A percentile compares a stretch with the other conserved stretches of the same genome.
phyloP scores from a whole-genome alignment of 2,113 vertebrate species.

The Xyliphius kryptos region DNA sequence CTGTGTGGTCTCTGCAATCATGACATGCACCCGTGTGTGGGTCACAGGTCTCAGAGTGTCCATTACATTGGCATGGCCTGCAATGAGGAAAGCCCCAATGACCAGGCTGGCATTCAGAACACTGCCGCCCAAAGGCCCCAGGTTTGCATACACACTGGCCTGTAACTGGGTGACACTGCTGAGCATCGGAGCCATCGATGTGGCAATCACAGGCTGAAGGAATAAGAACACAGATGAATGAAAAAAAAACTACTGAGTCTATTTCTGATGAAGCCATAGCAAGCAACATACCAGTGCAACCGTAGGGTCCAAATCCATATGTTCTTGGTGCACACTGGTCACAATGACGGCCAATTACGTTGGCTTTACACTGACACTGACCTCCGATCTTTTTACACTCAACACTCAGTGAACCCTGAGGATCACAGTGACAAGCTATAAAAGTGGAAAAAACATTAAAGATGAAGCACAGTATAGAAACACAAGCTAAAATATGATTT shows the following conservation, averaged over 20 bases:
- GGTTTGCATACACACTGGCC: slow-evolving; percentile 73
- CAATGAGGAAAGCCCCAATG: slow-evolving; percentile 75
- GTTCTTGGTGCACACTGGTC: slow-evolving; percentile 70
- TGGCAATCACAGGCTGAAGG: slow-evolving; percentile 73
- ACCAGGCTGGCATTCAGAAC: slow-evolving; percentile 62
- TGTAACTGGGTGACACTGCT: slow-evolving; percentile 63
- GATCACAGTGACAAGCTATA: slow-evolving; percentile 77
- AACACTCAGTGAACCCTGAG: slow-evolving; percentile 72
- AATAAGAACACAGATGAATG: background rate
- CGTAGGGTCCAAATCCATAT: slow-evolving; percentile 70
- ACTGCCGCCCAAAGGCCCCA: slow-evolving; percentile 59
- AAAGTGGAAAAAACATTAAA: background rate
- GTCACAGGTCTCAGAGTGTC: slow-evolving; percentile 68
- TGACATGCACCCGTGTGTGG: slow-evolving; percentile 57
- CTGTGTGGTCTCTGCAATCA: slow-evolving; percentile 61
- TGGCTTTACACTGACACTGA: slow-evolving; percentile 74
- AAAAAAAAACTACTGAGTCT: background rate
- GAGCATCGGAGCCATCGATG: slow-evolving; percentile 61
- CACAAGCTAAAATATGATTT: background rate
- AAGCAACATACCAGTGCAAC: slow-evolving; percentile 69
- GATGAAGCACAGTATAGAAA: background rate
- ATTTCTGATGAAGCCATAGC: background rate
- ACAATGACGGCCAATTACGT: slow-evolving; percentile 70
- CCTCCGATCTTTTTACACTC: slow-evolving; percentile 73
- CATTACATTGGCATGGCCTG: slow-evolving; percentile 69